These are phyloP conservation scores for Chalcosyrphus nemorum DNA, from an alignment of 2,888 invertebrate species.

Conservation along the genomic window DNA sequence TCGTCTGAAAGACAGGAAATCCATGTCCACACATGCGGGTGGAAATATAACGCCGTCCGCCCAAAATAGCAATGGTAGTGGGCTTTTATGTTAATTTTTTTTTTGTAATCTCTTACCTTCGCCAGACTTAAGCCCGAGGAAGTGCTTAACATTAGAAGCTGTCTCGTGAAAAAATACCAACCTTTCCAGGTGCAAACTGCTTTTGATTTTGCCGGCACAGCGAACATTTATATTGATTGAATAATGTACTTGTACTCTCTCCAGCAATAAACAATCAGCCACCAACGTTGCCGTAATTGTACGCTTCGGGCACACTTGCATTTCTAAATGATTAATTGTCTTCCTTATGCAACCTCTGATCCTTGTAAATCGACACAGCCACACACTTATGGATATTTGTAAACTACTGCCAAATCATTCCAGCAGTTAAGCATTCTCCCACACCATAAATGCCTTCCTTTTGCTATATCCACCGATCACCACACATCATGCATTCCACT, in stretches of 20 bases:
- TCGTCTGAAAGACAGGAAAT: neutral
- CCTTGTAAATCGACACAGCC: slow-evolving; percentile 59
- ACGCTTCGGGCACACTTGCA: slow-evolving; percentile 49
- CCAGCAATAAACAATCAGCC: slow-evolving; percentile 32
- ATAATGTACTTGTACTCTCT: slow-evolving; percentile 6
- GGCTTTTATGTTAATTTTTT: neutral
- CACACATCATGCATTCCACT: neutral
- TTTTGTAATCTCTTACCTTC: neutral
- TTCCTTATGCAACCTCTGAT: slow-evolving; percentile 59
- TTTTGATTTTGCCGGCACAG: slow-evolving; percentile 45
- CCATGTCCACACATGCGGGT: neutral
- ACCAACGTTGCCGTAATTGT: slow-evolving; percentile 47
- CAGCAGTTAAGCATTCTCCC: slow-evolving; percentile 52
- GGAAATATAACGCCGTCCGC: neutral
- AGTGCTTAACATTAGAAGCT: neutral
- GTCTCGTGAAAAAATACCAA: slow-evolving; percentile 7
- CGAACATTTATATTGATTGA: slow-evolving; percentile 7
- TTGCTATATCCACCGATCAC: neutral
- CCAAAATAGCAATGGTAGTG: neutral
- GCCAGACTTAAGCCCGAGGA: neutral
- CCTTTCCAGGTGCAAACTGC: slow-evolving; percentile 45
- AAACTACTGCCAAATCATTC: slow-evolving; percentile 33
- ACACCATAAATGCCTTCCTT: slow-evolving; percentile 26
- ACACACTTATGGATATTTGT: slow-evolving; percentile 33
- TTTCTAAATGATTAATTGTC: slow-evolving; percentile 59